Base-by-base conservation (phyloP, 2,888 invertebrate genomes). In the Liposcelis brunnea region DNA sequence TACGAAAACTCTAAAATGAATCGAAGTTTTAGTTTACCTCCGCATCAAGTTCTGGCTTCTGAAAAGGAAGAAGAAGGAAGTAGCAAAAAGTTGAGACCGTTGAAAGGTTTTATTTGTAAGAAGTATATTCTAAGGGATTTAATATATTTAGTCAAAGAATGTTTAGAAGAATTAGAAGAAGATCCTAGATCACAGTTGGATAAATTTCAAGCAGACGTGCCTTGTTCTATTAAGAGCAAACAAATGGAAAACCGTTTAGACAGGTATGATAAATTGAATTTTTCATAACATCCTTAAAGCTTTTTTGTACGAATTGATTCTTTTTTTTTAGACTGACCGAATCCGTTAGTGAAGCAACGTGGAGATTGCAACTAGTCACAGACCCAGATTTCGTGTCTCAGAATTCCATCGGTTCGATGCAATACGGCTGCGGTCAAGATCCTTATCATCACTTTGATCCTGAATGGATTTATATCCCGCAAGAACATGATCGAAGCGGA, bases 321-420 rank as follows among this genome's bases (percentile, higher is more conserved):
- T 21, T 44, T 12, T 44, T 36, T 35, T 49, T 11, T 34, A 52
- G 49, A 43, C 50, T 53, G 33, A 48, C 51, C 12, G 56, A 72
- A 62, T 61, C 69, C 62, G 67, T 80, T 3, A 72, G 69, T 50
- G 79, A 82, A 59, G 79, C 78, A 6, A 64, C 71, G 48, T 83
- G 82, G 82, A 71, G 81, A 55, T 65, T 79, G 53, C 77, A 81
- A 55, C 59, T 83, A 38, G 70, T 82, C n/a, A 70, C 71, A 0
- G 71, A 68, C 46, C 59, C 69, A 1, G 67, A 72, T 4, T 69
- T 69, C 19, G 40, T 2, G 62, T 67, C 32, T 61, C 63, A 3
- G 66, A 65, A 49, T 65, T 65, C 7, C 60, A 33, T 11, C 14
- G 33, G 10, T 19, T 34, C 10, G n/a, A 35, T 31, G 15, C n/a